These are phyloP conservation scores for Mechanitis mazaeus DNA, from an alignment of 2,888 invertebrate species.

Conservation along the genomic window DNA sequence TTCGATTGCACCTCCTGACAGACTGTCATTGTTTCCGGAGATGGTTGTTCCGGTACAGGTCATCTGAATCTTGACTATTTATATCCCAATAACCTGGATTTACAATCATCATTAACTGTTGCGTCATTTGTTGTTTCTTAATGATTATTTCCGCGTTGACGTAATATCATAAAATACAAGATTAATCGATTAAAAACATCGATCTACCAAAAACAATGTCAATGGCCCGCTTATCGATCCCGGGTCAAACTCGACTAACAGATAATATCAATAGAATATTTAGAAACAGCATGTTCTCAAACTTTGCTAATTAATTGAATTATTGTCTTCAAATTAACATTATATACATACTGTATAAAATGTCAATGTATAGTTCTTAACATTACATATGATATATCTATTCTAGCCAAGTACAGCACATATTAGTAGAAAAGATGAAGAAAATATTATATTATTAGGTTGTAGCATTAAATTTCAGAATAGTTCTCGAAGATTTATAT, in stretches of 20 bases:
- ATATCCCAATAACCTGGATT: too few relatives aligned
- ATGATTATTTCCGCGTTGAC: slow-evolving; percentile 27
- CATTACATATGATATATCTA: too few relatives aligned
- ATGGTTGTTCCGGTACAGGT: slow-evolving; percentile 18
- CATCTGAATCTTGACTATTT: background rate
- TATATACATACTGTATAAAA: slow-evolving; percentile 5
- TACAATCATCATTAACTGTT: background rate
- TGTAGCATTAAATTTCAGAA: too few relatives aligned
- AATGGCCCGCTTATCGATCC: slow-evolving; percentile 53
- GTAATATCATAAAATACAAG: slow-evolving; percentile 29
- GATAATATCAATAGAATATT: slow-evolving; percentile 42
- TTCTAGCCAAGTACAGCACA: too few relatives aligned
- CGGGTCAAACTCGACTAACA: slow-evolving; percentile 48
- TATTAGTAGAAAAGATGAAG: too few relatives aligned
- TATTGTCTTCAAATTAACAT: background rate
- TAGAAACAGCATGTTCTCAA: slow-evolving; percentile 38
- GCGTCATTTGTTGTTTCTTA: slow-evolving; percentile 6
- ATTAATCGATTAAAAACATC: slow-evolving; percentile 35
- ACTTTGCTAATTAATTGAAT: slow-evolving; percentile 28
- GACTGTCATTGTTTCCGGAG: slow-evolving; percentile 16
- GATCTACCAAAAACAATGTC: slow-evolving; percentile 46
- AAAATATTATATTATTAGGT: too few relatives aligned
- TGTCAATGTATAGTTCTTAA: too few relatives aligned
- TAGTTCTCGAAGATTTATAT: background rate
- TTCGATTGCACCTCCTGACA: slow-evolving; percentile 20